A percentile compares a stretch with the other conserved stretches of the same genome.
These are phyloP conservation scores for Eira barbara DNA, from an alignment of 2,113 vertebrate species.

Conservation along the genomic window DNA sequence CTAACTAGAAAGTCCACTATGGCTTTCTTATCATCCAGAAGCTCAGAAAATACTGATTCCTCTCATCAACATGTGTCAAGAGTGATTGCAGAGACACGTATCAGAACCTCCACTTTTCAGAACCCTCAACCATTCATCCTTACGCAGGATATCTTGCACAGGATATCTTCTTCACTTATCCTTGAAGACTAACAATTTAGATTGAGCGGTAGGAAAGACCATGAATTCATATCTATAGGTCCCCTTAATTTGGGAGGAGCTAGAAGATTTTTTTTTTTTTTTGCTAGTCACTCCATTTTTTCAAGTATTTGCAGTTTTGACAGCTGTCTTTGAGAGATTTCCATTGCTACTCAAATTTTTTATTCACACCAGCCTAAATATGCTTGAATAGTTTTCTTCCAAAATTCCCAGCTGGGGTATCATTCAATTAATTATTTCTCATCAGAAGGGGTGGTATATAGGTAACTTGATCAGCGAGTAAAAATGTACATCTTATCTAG, in stretches of 20 bases:
- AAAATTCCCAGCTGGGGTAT: neutral
- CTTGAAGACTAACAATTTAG: neutral
- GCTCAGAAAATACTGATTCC: neutral
- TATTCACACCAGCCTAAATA: neutral
- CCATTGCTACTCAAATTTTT: neutral
- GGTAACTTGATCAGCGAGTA: neutral
- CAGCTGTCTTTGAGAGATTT: neutral
- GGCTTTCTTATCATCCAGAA: neutral
- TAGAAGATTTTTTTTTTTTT: neutral
- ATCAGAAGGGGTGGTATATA: neutral
- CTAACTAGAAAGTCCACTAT: neutral
- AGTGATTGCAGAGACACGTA: neutral
- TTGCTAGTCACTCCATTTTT: neutral
- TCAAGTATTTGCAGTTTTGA: neutral
- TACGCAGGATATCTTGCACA: neutral
- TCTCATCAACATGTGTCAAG: neutral
- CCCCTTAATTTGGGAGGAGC: neutral
- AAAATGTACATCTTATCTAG: neutral
- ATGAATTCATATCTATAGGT: neutral
- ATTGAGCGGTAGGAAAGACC: neutral
- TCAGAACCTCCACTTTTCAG: neutral
- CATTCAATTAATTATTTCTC: conserved; percentile 24
- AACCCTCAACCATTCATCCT: neutral
- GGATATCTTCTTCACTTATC: neutral
- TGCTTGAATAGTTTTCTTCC: neutral